phyloP scores from a whole-genome alignment of 2,888 invertebrate genomes.

The Osmoderma eremita region DNA sequence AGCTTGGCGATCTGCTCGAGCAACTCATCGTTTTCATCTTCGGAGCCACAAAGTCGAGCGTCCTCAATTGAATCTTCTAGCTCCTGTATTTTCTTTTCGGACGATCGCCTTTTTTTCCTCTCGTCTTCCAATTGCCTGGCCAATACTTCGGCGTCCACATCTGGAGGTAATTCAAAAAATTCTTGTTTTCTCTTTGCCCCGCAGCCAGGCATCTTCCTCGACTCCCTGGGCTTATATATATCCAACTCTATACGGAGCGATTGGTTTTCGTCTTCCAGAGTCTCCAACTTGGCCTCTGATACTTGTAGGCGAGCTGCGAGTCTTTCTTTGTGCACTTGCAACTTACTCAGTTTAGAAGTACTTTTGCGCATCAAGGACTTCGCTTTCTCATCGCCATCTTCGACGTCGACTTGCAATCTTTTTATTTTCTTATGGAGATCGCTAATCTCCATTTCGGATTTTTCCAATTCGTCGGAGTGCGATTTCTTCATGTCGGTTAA shows the following conservation, averaged over 20 bases:
- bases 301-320: slow-evolving; percentile 35
- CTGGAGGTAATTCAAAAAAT: slow-evolving; percentile 14
- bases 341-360: slow-evolving; percentile 26
- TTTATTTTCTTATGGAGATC: slow-evolving; percentile 35
- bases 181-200: slow-evolving; percentile 9
- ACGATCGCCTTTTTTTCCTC: slow-evolving; percentile 25
- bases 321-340: slow-evolving; percentile 29
- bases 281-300: slow-evolving; percentile 25
- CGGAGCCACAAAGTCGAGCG: slow-evolving; percentile 23
- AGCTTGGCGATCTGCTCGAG: slow-evolving; percentile 32
- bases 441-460: slow-evolving; percentile 35
- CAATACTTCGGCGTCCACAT: slow-evolving; percentile 47
- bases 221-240: slow-evolving; percentile 14
- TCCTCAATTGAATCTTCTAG: slow-evolving; percentile 39
- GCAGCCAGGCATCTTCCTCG: slow-evolving; percentile 22
- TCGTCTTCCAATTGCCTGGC: slow-evolving; percentile 51
- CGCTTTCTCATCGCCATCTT: slow-evolving; percentile 27
- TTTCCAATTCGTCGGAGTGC: slow-evolving; percentile 33
- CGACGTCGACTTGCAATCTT: slow-evolving; percentile 22
- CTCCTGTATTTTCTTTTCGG: slow-evolving; percentile 35
- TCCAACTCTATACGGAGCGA: slow-evolving; percentile 29
- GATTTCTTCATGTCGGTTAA: slow-evolving; percentile 32
- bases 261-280: slow-evolving; percentile 38
- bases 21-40: slow-evolving; percentile 23
- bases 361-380: slow-evolving; percentile 32